These are phyloP conservation scores for Acrocephalus kingi DNA, from an alignment of 2,113 vertebrate species.

Conservation along the genomic window DNA sequence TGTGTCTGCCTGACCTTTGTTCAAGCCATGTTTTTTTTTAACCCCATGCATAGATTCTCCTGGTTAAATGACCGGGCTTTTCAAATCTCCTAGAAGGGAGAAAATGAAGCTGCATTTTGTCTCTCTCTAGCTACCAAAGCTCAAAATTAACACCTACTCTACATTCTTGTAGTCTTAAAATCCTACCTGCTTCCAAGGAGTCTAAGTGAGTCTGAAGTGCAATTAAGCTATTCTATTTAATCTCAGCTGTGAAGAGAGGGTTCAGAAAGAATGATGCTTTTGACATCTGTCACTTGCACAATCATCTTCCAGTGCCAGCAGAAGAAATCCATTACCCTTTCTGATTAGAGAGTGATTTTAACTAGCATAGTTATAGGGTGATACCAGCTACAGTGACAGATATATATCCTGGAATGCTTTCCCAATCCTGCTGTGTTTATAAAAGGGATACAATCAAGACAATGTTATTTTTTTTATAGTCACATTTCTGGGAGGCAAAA, in stretches of 20 bases:
- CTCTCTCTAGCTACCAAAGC: neutral
- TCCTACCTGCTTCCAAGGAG: neutral
- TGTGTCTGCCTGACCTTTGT: neutral
- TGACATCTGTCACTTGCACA: slow-evolving; percentile 37
- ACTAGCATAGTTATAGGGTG: slow-evolving; percentile 32
- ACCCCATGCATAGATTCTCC: neutral
- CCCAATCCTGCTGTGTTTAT: neutral
- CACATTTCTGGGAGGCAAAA: neutral
- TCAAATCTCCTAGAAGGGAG: neutral
- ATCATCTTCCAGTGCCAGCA: neutral
- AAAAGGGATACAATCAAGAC: neutral
- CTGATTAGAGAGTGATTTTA: slow-evolving; percentile 34
- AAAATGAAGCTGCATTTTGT: slow-evolving; percentile 29
- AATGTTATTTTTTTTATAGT: neutral
- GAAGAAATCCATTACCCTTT: slow-evolving; percentile 26
- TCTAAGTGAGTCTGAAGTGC: neutral
- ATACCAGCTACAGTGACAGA: slow-evolving; percentile 24
- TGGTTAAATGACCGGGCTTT: neutral
- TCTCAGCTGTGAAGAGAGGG: neutral
- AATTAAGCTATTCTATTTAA: slow-evolving; percentile 21
- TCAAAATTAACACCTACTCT: neutral
- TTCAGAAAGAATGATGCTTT: slow-evolving; percentile 10
- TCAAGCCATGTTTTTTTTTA: neutral
- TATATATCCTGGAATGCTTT: neutral
- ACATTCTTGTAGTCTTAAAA: neutral